phyloP scores from a whole-genome alignment of 1,140 invertebrate genomes.

The Chironomus striatipennis region DNA sequence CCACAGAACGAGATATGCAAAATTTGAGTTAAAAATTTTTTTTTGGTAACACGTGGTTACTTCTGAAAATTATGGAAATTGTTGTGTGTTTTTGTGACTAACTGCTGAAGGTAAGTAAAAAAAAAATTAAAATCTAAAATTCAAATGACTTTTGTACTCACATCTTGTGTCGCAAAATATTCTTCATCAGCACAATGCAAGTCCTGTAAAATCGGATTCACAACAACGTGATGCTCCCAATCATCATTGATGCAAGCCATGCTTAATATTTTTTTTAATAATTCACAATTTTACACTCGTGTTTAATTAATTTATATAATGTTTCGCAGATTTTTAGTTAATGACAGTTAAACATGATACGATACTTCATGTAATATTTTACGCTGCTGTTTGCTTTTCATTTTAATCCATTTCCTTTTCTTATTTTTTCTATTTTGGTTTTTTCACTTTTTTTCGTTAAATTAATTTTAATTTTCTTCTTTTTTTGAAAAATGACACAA shows the following conservation, averaged over 20 bases:
- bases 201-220: conserved; percentile 44
- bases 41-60: conserved; percentile 4
- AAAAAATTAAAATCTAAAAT: neutral
- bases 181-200: conserved; percentile 45
- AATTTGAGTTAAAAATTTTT: neutral
- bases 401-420: conserved; percentile 6
- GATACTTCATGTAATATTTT: neutral
- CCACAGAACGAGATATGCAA: neutral
- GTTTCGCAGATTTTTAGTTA: neutral
- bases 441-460: neutral
- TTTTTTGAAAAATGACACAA: neutral
- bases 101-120: neutral
- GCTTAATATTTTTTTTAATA: neutral
- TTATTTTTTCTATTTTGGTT: neutral
- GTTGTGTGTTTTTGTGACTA: neutral
- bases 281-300: neutral
- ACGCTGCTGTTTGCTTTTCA: neutral
- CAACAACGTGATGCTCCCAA: conserved; percentile 43
- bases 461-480: no score
- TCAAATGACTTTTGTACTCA: conserved; percentile 34
- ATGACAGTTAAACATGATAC: conserved; percentile 4
- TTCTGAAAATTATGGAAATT: neutral
- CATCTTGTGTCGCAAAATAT: conserved; percentile 45
- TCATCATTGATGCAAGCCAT: conserved; percentile 37
- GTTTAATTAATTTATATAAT: conserved; percentile 17